Evolutionary conservation across 2,113 vertebrate species (phyloP), one percentile per base, ranked within the genome.

Genomic region (Gymnobelideus leadbeateri): DNA sequence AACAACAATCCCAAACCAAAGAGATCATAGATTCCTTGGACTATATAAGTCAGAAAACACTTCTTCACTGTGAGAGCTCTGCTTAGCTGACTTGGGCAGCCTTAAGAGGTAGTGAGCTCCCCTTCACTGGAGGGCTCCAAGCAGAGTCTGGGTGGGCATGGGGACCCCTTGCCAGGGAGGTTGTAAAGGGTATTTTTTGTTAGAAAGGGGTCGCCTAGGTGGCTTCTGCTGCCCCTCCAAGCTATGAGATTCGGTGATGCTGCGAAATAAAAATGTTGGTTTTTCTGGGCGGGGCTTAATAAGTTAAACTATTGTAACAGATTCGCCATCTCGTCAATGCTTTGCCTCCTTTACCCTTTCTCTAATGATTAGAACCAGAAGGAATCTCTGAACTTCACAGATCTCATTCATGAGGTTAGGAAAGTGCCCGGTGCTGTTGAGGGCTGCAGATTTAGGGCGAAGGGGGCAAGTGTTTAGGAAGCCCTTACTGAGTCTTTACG

Each of bases 251-350:
- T 37, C 31, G 37, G 61, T 14, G 31, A 37, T 16, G 61, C 61
- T 7, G 26, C 3, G 57, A 68, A 31, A 11, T 12, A 12, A 28
- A 61, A 28, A 31, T 31, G 57, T 28, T 61, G 57, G 57, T 28
- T 31, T 28, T 12, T 61, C 28, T 28, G 31, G 28, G 0, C 31
- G 16, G 61, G 61, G 31, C 3, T 37, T 37, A 68, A 2, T 37
- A 68, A 37, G 16, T 68, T 37, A 37, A 12, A 37, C 3, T 37
- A 14, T 7, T 37, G 61, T 37, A 68, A 21, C 12, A 16, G 61
- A n/a, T 19, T 0, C 14, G 14, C 11, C 57, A 4, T 0, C 2
- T 12, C 12, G 57, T 31, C 3, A 16, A 11, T 16, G 14, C 37
- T n/a, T 3, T 1, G 31, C 61, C 12, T 19, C 31, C 31, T 77